Base-by-base conservation (phyloP, 92 coral and sea anemone genomes). In the Desmophyllum pertusum region DNA sequence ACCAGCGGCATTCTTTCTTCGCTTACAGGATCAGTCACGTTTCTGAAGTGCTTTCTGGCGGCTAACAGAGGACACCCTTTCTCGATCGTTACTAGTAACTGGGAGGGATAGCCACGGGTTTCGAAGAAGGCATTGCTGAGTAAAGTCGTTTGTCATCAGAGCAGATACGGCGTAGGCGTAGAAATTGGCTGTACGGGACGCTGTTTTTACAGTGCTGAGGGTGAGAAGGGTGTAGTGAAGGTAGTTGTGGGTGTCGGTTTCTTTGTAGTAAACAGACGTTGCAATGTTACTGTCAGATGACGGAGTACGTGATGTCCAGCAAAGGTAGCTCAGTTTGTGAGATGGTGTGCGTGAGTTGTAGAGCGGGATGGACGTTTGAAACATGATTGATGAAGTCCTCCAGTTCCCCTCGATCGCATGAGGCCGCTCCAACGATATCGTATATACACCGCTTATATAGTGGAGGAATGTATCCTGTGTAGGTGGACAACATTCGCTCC, bases 401-500 rank as follows among this genome's bases (percentile, higher is more conserved):
- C 50, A 72, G 50, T 31, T 72, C 77, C n/a, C n/a, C n/a, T 36
- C 7, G 43, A 40, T n/a, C 19, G 50, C 77, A 72, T 3, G 52
- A 72, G 31, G 48, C 77, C 35, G 77, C 77, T 13, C 77, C 77
- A 18, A 46, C 77, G 27, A 73, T 46, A 27, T 73, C 77, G 23
- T 73, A 52, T 3, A 39, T 73, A 52, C 11, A 73, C 25, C 48
- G 77, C 27, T 73, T 73, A 5, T 15, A 39, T 11, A 36, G 27
- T 31, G 11, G 11, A 6, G 76, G 76, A 31, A 31, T 71, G 29
- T n/a, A 23, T 33, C 51, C 51, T n/a, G 39, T 71, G 21, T 71
- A 71, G 29, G 37, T 10, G 10, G 51, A n/a, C 46, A 36, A 39
- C 0, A 71, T 71, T 10, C 42, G 17, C 23, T 71, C 76, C 13